A percentile compares a stretch with the other conserved stretches of the same genome.
Conservation (phyloP, 2,888 invertebrate species). For the Molanna angustata region DNA sequence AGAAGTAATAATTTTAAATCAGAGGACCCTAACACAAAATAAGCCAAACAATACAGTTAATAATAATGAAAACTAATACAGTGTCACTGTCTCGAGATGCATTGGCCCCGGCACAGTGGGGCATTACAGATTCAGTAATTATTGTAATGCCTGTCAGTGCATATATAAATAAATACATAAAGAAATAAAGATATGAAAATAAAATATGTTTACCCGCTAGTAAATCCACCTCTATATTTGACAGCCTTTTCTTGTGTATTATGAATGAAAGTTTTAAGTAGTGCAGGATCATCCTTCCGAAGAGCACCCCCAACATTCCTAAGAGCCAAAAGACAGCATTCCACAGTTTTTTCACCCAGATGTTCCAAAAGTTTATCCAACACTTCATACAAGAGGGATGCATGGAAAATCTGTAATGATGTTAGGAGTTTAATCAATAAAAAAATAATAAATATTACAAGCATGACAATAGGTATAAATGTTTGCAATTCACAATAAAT, state of each 20-base stretch:
- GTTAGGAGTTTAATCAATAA: too few species aligned
- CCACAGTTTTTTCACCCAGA: constrained; percentile 74
- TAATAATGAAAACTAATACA: too few species aligned
- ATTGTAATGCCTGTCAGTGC: too few species aligned
- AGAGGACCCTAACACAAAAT: too few species aligned
- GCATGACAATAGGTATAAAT: not conserved
- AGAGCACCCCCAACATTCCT: constrained; percentile 79
- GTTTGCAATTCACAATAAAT: constrained; percentile 3
- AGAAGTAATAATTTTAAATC: too few species aligned
- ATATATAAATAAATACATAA: too few species aligned
- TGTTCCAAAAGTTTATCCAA: constrained; percentile 62
- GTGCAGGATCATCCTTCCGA: constrained; percentile 81
- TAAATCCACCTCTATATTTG: constrained; percentile 38
- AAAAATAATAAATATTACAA: constrained; percentile 5
- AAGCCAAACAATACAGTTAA: too few species aligned
- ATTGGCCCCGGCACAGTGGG: too few species aligned
- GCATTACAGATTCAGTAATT: too few species aligned
- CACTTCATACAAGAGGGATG: constrained; percentile 76
- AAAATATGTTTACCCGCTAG: constrained; percentile 39
- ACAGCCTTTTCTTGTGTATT: constrained; percentile 62
- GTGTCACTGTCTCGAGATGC: too few species aligned
- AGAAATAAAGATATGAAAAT: not conserved
- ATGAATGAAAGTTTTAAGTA: constrained; percentile 72
- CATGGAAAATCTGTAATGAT: constrained; percentile 71
- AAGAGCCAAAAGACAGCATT: constrained; percentile 75